phyloP scores from a whole-genome alignment of 2,797 vertebrate species.

The Ibycter americanus region DNA sequence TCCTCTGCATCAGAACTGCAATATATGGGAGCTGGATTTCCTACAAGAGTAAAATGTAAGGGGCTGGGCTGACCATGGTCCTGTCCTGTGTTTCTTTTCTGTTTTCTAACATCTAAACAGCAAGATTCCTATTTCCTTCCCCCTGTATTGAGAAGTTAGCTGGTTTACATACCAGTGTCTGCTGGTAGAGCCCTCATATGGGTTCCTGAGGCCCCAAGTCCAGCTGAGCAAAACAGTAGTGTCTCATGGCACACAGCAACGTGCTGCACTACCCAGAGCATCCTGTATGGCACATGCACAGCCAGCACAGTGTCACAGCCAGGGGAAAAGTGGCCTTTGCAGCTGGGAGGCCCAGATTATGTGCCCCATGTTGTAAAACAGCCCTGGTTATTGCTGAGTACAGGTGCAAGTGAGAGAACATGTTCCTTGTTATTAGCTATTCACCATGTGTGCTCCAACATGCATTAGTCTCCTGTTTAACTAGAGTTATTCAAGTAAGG shows the following conservation, averaged over 20 bases:
- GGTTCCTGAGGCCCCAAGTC: accelerated
- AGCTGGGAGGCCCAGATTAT: neutral
- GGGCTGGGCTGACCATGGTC: neutral
- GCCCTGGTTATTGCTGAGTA: neutral
- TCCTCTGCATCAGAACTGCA: neutral
- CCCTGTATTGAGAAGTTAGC: neutral
- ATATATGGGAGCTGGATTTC: neutral
- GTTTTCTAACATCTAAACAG: neutral
- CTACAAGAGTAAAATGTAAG: neutral
- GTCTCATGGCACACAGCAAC: neutral
- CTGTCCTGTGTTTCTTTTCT: neutral
- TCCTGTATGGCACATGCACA: neutral
- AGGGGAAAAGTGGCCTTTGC: neutral
- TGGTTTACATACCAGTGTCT: neutral
- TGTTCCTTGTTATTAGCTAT: constrained; percentile 46
- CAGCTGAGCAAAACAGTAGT: neutral
- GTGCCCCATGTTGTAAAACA: neutral
- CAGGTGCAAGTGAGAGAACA: constrained; percentile 22
- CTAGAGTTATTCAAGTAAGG: constrained; percentile 57
- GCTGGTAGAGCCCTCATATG: neutral
- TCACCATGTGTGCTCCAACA: constrained; percentile 57
- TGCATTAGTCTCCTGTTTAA: constrained; percentile 63
- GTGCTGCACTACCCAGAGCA: neutral
- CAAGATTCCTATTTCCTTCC: neutral
- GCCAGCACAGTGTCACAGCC: accelerated